Percentiles rank a stretch among this genome's conserved stretches.
phyloP scores from a whole-genome alignment of 2,113 vertebrate genomes.

The Pluvianellus socialis region DNA sequence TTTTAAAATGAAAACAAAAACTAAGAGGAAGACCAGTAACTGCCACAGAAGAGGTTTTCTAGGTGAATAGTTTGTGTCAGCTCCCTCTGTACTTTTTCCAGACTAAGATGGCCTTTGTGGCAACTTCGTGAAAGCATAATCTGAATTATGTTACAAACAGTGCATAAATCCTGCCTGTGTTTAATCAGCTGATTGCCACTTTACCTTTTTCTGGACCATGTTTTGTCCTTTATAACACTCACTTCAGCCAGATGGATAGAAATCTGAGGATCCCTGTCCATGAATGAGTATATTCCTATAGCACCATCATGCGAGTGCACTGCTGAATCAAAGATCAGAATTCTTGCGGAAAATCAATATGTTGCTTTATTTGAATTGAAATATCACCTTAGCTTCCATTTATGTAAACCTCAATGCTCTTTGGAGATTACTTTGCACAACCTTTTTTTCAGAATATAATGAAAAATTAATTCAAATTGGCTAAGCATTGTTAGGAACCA shows the following conservation, averaged over 20 bases:
- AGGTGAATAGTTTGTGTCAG: not conserved
- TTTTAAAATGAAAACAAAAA: not conserved
- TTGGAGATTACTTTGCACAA: conserved; percentile 1
- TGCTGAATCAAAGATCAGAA: conserved; percentile 16
- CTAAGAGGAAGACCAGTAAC: not conserved
- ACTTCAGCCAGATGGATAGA: not conserved
- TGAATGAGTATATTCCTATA: not conserved
- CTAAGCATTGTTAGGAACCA: not conserved
- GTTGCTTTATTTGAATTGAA: conserved; percentile 35
- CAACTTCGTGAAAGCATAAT: not conserved
- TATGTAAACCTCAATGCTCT: conserved; percentile 11
- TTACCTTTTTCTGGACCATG: not conserved
- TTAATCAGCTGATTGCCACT: not conserved
- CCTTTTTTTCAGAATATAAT: not conserved
- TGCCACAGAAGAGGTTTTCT: not conserved
- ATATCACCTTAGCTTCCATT: conserved; percentile 16
- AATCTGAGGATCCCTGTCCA: not conserved
- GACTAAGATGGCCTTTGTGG: not conserved
- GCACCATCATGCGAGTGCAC: not conserved
- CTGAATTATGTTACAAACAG: not conserved
- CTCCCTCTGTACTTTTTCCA: not conserved
- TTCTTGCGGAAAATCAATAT: conserved; percentile 30
- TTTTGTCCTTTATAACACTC: not conserved
- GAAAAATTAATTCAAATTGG: conserved; percentile 40
- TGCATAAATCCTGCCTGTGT: not conserved